Percentiles rank a stretch among this genome's conserved stretches.
Evolutionary conservation across 2,797 vertebrate genomes (phyloP).

Genomic region (Miichthys miiuy): DNA sequence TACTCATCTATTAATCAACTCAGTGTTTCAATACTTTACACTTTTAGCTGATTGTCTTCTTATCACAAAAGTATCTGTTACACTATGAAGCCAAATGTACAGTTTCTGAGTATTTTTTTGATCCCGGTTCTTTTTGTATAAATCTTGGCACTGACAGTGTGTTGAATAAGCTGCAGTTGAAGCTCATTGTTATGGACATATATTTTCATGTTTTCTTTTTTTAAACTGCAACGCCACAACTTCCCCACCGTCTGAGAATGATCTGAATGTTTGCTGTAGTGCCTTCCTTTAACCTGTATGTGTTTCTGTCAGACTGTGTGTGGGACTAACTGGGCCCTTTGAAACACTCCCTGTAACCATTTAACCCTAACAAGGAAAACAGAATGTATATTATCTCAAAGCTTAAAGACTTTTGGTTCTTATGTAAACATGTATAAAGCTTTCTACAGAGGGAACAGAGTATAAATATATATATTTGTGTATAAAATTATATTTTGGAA

Average conservation of each 20-base stretch:
- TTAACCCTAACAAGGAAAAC: constrained; percentile 64
- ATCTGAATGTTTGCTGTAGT: constrained; percentile 72
- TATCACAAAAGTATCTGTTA: neutral
- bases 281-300: constrained; percentile 42
- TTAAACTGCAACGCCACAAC: constrained; percentile 40
- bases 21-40: neutral
- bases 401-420: constrained; percentile 82
- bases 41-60: neutral
- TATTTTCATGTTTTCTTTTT: constrained; percentile 34
- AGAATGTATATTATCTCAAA: constrained; percentile 91
- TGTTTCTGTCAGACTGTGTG: constrained; percentile 21
- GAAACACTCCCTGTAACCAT: constrained; percentile 48
- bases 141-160: constrained; percentile 53
- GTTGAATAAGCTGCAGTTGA: constrained; percentile 59
- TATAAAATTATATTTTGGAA: constrained; percentile 96
- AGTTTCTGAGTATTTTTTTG: constrained; percentile 2
- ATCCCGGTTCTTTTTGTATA: constrained; percentile 25
- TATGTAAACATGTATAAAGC: constrained; percentile 93
- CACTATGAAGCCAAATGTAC: constrained; percentile 18
- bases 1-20: neutral
- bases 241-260: constrained; percentile 67
- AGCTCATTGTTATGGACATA: constrained; percentile 35
- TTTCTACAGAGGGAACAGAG: constrained; percentile 95
- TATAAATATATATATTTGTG: constrained; percentile 94
- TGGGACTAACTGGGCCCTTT: constrained; percentile 18